Conservation (phyloP, 2,113 vertebrate genomes). For the Alligator sinensis region DNA sequence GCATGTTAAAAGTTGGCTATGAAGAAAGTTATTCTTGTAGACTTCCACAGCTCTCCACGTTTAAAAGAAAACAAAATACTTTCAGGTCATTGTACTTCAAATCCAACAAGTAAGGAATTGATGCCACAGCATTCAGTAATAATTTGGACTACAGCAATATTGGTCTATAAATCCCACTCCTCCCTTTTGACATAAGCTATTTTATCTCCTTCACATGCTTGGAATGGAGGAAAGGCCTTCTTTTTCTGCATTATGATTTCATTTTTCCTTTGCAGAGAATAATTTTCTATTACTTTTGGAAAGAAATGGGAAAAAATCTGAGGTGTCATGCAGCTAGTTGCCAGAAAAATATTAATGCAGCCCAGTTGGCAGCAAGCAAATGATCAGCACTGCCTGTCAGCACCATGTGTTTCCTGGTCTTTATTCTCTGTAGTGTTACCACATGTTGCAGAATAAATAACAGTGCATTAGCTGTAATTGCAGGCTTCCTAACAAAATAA, state of each 20-base stretch:
- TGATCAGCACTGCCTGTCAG: conserved; percentile 8
- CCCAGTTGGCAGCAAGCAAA: conserved; percentile 57
- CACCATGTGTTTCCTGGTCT: conserved; percentile 57
- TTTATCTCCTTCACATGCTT: neutral
- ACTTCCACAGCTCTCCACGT: neutral
- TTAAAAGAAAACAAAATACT: conserved; percentile 39
- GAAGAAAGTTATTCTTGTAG: neutral
- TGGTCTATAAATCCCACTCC: neutral
- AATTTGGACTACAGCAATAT: neutral
- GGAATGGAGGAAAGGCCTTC: conserved; percentile 4
- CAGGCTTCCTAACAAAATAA: conserved; percentile 47
- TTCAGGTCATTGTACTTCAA: neutral
- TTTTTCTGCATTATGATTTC: conserved; percentile 58
- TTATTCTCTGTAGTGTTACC: conserved; percentile 43
- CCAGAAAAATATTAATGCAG: conserved; percentile 62
- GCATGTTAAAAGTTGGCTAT: neutral
- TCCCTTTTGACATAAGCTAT: neutral
- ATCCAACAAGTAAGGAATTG: neutral
- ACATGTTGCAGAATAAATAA: conserved; percentile 16
- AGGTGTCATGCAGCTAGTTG: conserved; percentile 57
- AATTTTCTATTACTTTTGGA: conserved; percentile 69
- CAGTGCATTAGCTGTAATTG: conserved; percentile 30
- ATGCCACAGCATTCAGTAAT: conserved; percentile 2
- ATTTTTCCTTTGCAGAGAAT: conserved; percentile 59
- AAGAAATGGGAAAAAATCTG: conserved; percentile 46